A percentile compares a stretch with the other conserved stretches of the same genome.
Conservation (phyloP, 2,113 vertebrate species). For the Mugil cephalus region DNA sequence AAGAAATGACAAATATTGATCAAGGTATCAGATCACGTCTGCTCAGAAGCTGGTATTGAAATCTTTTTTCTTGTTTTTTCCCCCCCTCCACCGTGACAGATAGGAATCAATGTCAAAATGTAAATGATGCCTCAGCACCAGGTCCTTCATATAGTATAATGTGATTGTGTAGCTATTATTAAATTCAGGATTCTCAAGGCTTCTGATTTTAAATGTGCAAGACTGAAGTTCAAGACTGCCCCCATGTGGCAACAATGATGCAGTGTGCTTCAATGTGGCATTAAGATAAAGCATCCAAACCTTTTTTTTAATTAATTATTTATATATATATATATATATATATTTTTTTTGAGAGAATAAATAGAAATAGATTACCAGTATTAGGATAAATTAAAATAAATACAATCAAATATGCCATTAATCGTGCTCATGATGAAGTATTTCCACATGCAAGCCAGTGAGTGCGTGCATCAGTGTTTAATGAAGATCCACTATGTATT, state of each 20-base stretch:
- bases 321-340: too few relatives aligned
- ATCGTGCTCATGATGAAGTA: too few relatives aligned
- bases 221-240: constrained; percentile 56
- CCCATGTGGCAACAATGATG: constrained; percentile 47
- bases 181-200: neutral
- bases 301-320: neutral
- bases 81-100: constrained; percentile 5
- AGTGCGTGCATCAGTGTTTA: too few relatives aligned
- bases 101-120: constrained; percentile 27
- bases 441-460: too few relatives aligned
- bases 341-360: neutral
- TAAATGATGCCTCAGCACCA: neutral
- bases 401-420: too few relatives aligned
- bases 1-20: constrained; percentile 69
- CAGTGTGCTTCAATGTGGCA: neutral
- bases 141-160: constrained; percentile 8
- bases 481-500: too few relatives aligned
- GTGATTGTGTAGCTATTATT: constrained; percentile 7
- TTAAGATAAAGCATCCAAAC: neutral
- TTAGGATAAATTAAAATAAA: neutral
- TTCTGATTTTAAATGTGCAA: neutral
- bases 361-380: neutral
- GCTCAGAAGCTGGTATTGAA: neutral
- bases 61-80: neutral
- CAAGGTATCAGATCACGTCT: constrained; percentile 48